Conservation (phyloP, 2,113 vertebrate species). For the Heterocephalus glaber region DNA sequence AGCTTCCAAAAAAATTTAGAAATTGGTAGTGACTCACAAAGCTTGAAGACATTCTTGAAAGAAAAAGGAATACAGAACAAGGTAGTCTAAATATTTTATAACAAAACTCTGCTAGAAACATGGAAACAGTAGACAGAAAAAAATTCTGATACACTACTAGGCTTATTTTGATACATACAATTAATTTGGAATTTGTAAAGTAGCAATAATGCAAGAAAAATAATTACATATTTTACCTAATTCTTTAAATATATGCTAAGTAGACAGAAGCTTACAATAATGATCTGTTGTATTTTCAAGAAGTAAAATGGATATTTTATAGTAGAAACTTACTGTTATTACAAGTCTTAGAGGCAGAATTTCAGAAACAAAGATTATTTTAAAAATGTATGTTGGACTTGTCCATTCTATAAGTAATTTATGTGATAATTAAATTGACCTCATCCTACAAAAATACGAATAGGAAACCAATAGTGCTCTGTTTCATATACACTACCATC, state of each 20-base stretch:
- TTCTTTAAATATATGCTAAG: neutral
- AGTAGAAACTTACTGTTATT: neutral
- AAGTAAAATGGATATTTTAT: neutral
- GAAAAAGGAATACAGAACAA: neutral
- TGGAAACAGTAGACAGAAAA: neutral
- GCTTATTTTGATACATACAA: neutral
- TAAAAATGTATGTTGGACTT: neutral
- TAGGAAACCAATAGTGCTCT: neutral
- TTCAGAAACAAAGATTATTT: neutral
- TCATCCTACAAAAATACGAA: neutral
- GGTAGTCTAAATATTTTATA: neutral
- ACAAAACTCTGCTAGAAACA: neutral
- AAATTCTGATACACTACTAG: neutral
- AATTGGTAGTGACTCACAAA: neutral
- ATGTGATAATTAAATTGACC: neutral
- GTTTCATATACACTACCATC: neutral
- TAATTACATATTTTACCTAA: neutral
- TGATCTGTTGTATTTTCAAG: neutral
- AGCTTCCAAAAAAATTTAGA: neutral
- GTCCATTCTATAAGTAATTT: neutral
- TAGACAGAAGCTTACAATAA: neutral
- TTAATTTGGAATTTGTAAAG: neutral
- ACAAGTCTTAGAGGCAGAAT: neutral
- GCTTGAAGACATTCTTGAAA: slow-evolving; percentile 12
- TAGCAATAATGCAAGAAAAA: neutral